Conservation (phyloP, 2,888 invertebrate species). For the Chymomyza caudatula region DNA sequence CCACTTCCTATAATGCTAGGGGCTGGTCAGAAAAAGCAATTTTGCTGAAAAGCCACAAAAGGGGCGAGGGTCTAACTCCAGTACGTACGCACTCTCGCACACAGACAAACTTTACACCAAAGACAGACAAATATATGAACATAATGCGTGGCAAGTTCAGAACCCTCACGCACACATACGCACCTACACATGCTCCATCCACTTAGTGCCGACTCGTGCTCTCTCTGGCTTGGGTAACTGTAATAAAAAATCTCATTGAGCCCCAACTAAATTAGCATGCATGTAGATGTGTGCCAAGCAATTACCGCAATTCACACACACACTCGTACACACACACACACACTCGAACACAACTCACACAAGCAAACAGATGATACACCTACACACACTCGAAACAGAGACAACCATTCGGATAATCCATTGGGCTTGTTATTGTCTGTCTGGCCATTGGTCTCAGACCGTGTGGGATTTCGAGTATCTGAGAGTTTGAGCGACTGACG, state of each 20-base stretch:
- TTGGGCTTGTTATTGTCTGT: neutral
- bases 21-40: conserved; percentile 52
- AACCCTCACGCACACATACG: conserved; percentile 37
- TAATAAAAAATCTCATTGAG: conserved; percentile 20
- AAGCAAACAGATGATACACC: neutral
- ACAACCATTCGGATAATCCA: neutral
- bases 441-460: too few species aligned
- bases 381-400: neutral
- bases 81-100: neutral
- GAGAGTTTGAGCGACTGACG: neutral
- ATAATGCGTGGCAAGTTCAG: conserved; percentile 59
- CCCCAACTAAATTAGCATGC: conserved; percentile 54
- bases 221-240: neutral
- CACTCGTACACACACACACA: conserved; percentile 11
- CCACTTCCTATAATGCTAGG: neutral
- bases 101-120: conserved; percentile 29
- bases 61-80: conserved; percentile 13
- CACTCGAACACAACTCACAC: conserved; percentile 14
- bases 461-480: neutral
- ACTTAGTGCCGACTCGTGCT: neutral
- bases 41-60: conserved; percentile 63
- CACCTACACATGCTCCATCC: neutral
- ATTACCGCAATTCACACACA: conserved; percentile 38
- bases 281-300: conserved; percentile 41
- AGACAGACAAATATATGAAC: conserved; percentile 52